These are phyloP conservation scores for Pomatostomus ruficeps DNA, from an alignment of 2,113 vertebrate genomes.

Conservation along the genomic window DNA sequence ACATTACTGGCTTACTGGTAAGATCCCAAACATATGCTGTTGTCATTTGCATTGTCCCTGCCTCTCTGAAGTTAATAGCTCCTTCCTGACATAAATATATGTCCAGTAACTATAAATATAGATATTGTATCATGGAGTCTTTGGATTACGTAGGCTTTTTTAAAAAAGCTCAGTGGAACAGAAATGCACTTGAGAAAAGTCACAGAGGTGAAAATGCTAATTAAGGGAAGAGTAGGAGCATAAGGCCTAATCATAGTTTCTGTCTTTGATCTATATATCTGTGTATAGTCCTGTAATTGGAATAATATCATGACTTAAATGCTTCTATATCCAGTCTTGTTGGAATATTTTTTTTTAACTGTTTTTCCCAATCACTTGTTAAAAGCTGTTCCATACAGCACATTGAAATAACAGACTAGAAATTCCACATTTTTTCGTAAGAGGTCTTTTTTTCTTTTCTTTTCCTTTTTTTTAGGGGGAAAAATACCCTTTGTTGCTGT, in stretches of 20 bases:
- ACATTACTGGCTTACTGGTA: constrained; percentile 97
- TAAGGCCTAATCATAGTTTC: neutral
- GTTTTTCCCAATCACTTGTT: neutral
- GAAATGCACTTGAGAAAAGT: neutral
- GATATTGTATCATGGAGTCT: constrained; percentile 19
- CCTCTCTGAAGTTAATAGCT: constrained; percentile 4
- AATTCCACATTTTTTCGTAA: neutral
- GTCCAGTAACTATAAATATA: constrained; percentile 44
- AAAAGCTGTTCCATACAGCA: neutral
- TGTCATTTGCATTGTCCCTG: constrained; percentile 23
- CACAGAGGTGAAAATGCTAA: constrained; percentile 36
- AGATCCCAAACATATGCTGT: constrained; percentile 35
- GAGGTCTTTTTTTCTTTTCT: neutral
- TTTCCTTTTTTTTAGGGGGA: neutral
- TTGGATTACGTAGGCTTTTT: neutral
- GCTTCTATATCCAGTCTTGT: neutral
- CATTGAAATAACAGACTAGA: neutral
- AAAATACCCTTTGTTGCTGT: constrained; percentile 8
- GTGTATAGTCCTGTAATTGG: neutral
- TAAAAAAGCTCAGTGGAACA: neutral
- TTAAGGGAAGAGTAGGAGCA: neutral
- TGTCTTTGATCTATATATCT: neutral
- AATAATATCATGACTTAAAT: neutral
- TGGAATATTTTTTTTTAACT: neutral
- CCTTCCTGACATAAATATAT: constrained; percentile 37